Evolutionary conservation across 2,797 vertebrate genomes (phyloP).

Genomic region (Leptatherina wallacei): DNA sequence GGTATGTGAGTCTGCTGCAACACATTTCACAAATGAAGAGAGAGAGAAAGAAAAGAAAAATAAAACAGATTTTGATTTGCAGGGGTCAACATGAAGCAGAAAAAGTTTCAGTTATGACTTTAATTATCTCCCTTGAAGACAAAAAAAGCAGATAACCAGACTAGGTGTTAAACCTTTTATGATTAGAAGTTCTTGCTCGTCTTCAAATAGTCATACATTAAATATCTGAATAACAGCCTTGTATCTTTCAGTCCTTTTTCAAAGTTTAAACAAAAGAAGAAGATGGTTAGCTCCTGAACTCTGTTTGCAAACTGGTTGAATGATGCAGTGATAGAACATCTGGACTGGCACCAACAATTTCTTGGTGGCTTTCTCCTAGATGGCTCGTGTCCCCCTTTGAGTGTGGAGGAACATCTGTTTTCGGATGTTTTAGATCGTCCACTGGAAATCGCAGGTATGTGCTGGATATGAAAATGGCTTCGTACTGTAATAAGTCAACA

Average conservation of each 20-base stretch:
- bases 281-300: not conserved
- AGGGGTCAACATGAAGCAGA: not conserved
- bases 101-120: not conserved
- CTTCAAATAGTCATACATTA: not conserved
- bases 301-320: constrained; percentile 6
- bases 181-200: not conserved
- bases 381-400: constrained; percentile 86
- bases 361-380: constrained; percentile 73
- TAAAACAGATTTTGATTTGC: not conserved
- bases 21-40: not conserved
- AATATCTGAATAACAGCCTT: not conserved
- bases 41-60: not conserved
- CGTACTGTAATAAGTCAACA: not conserved
- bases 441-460: constrained; percentile 86
- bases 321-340: constrained; percentile 13
- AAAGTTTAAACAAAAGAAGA: not conserved
- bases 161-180: not conserved
- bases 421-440: constrained; percentile 78
- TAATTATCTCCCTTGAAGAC: not conserved
- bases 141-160: not conserved
- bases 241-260: not conserved
- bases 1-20: constrained; percentile 81
- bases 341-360: constrained; percentile 7
- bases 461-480: not conserved
- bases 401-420: constrained; percentile 78